Base-by-base conservation (phyloP, 2,113 vertebrate species). In the Coregonus clupeaformis region DNA sequence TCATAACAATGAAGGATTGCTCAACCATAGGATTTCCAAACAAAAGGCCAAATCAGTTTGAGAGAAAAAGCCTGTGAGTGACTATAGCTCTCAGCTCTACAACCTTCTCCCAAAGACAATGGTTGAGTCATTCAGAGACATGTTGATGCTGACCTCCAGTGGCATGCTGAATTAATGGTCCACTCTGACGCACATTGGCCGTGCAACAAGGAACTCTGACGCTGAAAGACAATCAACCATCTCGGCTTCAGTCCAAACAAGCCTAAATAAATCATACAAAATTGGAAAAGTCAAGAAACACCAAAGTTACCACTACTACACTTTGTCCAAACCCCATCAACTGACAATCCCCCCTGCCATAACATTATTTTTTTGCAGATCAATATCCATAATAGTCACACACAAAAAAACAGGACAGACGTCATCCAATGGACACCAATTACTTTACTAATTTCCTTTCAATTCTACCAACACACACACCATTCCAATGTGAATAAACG, bases 111-210 rank as follows among this genome's bases (percentile, higher is more conserved):
- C 45, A 18, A 36, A 69, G 49, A 71, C 20, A 75, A 73, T 57
- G 14, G 9, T 52, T 22, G 68, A 49, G 36, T 78, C 74, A 74
- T 52, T 72, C 76, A 81, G 49, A 71, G 65, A 78, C 71, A 80
- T 68, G 84, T 71, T 69, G 83, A 82, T 91, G 89, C 90, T 92
- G 91, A 90, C 91, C 91, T 89, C 91, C 90, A 90, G 89, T 92
- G 91, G 91, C 75, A 77, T 70, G 78, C 36, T 74, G 57, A 59
- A 76, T 83, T 81, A 83, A 76, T 85, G 72, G 75, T 78, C 77
- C 80, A 69, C 52, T 9, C 14, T 52, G 36, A 66, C 5, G 4
- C 18, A 60, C 7, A n/a, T 18, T 13, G 57, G 57, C 57, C 5
- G 6, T 60, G n/a, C 57, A 60, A n/a, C 57, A 60, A 7, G 6